phyloP scores from a whole-genome alignment of 1,140 invertebrate genomes.

The Cardiocondyla obscurior region DNA sequence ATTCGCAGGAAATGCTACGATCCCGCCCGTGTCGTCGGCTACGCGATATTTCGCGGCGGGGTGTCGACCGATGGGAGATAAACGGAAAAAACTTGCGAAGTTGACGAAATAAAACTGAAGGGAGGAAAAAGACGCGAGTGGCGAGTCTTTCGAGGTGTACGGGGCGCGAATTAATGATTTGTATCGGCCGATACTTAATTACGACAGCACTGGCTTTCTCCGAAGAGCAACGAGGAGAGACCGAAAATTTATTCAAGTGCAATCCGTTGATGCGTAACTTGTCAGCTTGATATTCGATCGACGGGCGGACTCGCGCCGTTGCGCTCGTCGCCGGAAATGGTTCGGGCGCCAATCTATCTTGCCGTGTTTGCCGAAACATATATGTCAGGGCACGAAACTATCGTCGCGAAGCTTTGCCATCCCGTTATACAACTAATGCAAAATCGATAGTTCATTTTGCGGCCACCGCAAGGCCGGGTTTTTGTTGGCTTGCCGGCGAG shows the following conservation, averaged over 20 bases:
- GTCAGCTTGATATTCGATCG: neutral
- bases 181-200: neutral
- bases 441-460: conserved; percentile 63
- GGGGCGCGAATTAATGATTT: neutral
- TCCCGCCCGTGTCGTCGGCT: neutral
- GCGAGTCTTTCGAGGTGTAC: too few relatives aligned
- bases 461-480: conserved; percentile 14
- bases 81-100: neutral
- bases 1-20: conserved; percentile 45
- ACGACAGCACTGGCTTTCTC: neutral
- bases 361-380: conserved; percentile 24
- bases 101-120: neutral
- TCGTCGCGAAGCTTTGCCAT: neutral
- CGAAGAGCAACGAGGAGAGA: neutral
- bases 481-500: conserved; percentile 36
- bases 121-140: neutral
- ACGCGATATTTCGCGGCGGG: neutral
- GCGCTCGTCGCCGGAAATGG: neutral
- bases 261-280: neutral
- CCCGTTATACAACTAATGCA: conserved; percentile 55
- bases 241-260: neutral
- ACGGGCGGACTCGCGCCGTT: neutral
- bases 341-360: conserved; percentile 34
- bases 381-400: conserved; percentile 24
- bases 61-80: neutral